phyloP scores from a whole-genome alignment of 2,113 vertebrate species.

The Bettongia penicillata region DNA sequence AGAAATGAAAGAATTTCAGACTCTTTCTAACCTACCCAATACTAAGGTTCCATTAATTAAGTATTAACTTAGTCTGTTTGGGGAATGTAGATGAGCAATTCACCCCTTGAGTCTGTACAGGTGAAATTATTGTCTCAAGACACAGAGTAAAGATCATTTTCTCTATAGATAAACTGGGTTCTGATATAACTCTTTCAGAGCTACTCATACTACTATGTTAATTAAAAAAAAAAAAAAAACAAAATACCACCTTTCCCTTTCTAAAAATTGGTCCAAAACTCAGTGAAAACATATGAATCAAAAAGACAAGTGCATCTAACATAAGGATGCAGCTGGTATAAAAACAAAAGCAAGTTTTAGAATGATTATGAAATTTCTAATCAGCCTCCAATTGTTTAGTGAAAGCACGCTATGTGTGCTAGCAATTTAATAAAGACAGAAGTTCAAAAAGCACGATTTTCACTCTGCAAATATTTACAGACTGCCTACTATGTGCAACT shows the following conservation, averaged over 20 bases:
- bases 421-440: conserved; percentile 72
- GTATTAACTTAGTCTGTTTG: not conserved
- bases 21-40: not conserved
- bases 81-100: rapidly evolving
- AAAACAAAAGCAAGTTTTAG: conserved; percentile 58
- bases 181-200: not conserved
- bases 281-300: conserved; percentile 57
- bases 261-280: conserved; percentile 32
- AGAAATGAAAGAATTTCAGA: conserved; percentile 13
- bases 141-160: not conserved
- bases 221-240: not conserved
- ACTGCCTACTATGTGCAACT: not conserved
- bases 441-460: conserved; percentile 54
- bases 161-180: not conserved
- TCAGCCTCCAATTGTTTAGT: conserved; percentile 73
- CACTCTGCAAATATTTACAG: not conserved
- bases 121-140: conserved; percentile 9
- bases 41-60: not conserved
- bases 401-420: conserved; percentile 72
- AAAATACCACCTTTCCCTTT: not conserved
- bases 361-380: conserved; percentile 73
- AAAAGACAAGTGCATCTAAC: conserved; percentile 64
- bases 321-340: conserved; percentile 21
- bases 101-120: not conserved
- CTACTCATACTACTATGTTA: not conserved